Evolutionary conservation across 2,113 vertebrate genomes (phyloP).

Genomic region (Ornithorhynchus anatinus): DNA sequence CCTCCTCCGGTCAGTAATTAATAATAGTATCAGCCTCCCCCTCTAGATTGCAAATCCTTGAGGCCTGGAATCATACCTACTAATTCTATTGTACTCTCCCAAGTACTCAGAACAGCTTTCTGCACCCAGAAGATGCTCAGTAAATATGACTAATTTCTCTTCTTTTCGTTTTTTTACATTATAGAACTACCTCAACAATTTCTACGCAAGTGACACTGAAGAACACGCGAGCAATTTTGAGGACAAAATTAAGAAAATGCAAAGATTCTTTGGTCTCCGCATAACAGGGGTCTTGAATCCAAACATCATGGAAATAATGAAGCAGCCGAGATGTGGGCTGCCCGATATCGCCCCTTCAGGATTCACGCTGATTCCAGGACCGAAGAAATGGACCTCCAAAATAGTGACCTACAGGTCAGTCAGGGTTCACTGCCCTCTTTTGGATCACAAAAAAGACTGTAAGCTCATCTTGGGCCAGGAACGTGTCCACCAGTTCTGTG

Average conservation of each 20-base stretch:
- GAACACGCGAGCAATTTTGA: neutral
- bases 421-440: neutral
- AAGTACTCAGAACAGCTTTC: too few relatives aligned
- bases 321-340: slow-evolving; percentile 68
- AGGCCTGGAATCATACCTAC: too few relatives aligned
- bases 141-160: neutral
- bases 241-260: slow-evolving; percentile 68
- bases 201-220: slow-evolving; percentile 49
- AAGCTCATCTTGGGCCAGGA: too few relatives aligned
- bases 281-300: slow-evolving; percentile 63
- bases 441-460: neutral
- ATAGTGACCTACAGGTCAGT: slow-evolving; percentile 72
- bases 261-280: slow-evolving; percentile 66
- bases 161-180: slow-evolving; percentile 8
- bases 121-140: neutral
- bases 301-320: slow-evolving; percentile 37
- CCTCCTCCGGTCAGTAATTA: too few relatives aligned
- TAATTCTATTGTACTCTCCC: too few relatives aligned
- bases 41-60: too few relatives aligned
- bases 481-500: too few relatives aligned
- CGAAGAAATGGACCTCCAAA: slow-evolving; percentile 51
- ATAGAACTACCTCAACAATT: slow-evolving; percentile 70
- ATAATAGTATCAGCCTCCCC: too few relatives aligned
- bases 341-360: slow-evolving; percentile 54
- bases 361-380: neutral